A percentile compares a stretch with the other conserved stretches of the same genome.
phyloP scores from a whole-genome alignment of 2,888 invertebrate genomes.

The Dasypogon diadema region DNA sequence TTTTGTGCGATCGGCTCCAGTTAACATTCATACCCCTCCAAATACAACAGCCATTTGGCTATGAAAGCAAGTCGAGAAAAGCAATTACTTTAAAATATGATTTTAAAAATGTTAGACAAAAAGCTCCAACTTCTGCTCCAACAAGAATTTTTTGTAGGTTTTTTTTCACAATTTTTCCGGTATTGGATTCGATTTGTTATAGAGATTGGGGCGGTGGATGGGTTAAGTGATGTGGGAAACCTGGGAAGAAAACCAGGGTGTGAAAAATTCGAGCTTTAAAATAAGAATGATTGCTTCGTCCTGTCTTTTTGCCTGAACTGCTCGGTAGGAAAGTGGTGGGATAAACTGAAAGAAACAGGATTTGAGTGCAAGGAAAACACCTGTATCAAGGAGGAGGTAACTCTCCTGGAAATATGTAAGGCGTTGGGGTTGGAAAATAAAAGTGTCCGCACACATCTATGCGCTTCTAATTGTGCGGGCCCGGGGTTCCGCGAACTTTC shows the following conservation, averaged over 20 bases:
- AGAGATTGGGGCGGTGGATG: constrained; percentile 31
- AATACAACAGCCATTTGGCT: not conserved
- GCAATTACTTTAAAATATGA: constrained; percentile 45
- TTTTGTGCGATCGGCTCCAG: constrained; percentile 8
- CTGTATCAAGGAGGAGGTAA: not conserved
- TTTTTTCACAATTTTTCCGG: constrained; percentile 26
- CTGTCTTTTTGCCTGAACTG: no score
- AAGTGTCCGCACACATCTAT: not conserved
- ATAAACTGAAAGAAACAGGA: not conserved
- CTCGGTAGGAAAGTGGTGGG: not conserved
- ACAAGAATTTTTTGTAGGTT: not conserved
- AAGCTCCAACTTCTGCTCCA: constrained; percentile 7
- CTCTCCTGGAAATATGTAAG: not conserved
- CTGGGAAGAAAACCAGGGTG: not conserved
- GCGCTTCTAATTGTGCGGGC: not conserved
- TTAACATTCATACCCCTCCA: constrained; percentile 20
- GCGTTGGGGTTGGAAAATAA: not conserved
- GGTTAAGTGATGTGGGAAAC: not conserved
- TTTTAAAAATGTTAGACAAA: constrained; percentile 16
- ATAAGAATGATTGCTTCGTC: not conserved
- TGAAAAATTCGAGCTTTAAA: constrained; percentile 20
- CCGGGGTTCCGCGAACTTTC: not conserved
- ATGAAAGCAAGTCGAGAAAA: constrained; percentile 2
- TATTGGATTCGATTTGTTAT: constrained; percentile 36
- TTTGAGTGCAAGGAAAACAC: not conserved